phyloP scores from a whole-genome alignment of 2,113 vertebrate species.

The Todiramphus chloris region DNA sequence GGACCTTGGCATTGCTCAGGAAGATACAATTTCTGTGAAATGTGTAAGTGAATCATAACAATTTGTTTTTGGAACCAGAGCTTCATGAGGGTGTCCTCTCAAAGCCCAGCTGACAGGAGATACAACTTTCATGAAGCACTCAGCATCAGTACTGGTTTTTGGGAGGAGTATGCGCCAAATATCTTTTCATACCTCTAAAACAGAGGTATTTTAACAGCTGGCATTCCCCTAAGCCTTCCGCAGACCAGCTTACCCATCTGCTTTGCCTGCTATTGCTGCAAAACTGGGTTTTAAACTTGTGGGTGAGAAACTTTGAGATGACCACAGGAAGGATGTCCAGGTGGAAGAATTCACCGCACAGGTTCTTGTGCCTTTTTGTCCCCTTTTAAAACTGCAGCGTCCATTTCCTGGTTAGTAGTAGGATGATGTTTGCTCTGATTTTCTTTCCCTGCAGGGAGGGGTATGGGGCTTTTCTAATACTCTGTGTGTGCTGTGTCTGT shows the following conservation, averaged over 20 bases:
- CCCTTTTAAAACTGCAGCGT: not conserved
- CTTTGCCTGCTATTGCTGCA: too few relatives aligned
- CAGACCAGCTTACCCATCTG: not conserved
- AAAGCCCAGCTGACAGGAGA: not conserved
- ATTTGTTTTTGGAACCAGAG: not conserved
- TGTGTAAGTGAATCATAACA: not conserved
- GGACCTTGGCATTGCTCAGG: not conserved
- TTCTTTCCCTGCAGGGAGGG: not conserved
- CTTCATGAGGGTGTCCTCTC: not conserved
- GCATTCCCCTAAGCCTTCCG: not conserved
- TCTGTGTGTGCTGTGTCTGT: not conserved
- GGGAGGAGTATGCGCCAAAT: not conserved
- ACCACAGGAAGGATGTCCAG: too few relatives aligned
- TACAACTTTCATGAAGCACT: not conserved
- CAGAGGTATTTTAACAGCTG: not conserved
- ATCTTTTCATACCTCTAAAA: not conserved
- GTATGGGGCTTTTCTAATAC: not conserved
- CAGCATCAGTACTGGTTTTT: not conserved
- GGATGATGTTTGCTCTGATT: not conserved
- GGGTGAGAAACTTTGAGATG: too few relatives aligned
- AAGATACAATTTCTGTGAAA: not conserved
- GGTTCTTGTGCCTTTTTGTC: not conserved
- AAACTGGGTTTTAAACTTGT: too few relatives aligned
- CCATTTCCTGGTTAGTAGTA: not conserved
- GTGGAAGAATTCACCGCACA: too few relatives aligned